phyloP scores from a whole-genome alignment of 2,797 vertebrate genomes.

The Siniperca undulata region DNA sequence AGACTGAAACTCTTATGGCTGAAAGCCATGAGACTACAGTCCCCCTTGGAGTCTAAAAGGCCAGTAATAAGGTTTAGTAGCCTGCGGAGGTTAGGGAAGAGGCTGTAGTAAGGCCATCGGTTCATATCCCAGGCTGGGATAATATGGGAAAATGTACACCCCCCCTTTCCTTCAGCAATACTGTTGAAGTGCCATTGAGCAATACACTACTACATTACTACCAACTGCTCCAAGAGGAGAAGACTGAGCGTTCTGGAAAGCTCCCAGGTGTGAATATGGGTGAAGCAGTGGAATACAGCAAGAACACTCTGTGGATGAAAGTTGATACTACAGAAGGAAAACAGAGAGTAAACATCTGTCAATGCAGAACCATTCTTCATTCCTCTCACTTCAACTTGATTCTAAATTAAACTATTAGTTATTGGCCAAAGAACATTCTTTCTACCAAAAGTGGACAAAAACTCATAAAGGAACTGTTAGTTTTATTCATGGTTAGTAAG shows the following conservation, averaged over 20 bases:
- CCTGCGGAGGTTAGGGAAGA: conserved; percentile 20
- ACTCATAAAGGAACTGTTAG: not conserved
- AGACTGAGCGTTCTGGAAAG: not conserved
- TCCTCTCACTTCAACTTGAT: not conserved
- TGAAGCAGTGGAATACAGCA: not conserved
- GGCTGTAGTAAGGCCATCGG: not conserved
- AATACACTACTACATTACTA: not conserved
- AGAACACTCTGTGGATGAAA: not conserved
- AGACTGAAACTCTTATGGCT: conserved; percentile 42
- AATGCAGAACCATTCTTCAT: not conserved
- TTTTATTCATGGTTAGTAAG: not conserved
- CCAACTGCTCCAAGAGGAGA: not conserved
- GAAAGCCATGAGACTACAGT: conserved; percentile 16
- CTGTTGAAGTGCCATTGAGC: conserved; percentile 22
- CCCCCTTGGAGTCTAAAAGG: conserved; percentile 42
- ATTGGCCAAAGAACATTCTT: not conserved
- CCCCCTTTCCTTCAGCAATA: conserved; percentile 6
- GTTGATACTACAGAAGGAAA: not conserved
- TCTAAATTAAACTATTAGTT: not conserved
- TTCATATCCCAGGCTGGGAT: conserved; percentile 19
- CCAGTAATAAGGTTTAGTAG: conserved; percentile 26
- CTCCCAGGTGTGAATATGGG: conserved; percentile 1
- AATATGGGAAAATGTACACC: conserved; percentile 11
- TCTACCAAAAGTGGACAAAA: not conserved
- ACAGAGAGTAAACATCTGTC: not conserved